Base-by-base conservation (phyloP, 2,888 invertebrate genomes). In the Unio delphinus region DNA sequence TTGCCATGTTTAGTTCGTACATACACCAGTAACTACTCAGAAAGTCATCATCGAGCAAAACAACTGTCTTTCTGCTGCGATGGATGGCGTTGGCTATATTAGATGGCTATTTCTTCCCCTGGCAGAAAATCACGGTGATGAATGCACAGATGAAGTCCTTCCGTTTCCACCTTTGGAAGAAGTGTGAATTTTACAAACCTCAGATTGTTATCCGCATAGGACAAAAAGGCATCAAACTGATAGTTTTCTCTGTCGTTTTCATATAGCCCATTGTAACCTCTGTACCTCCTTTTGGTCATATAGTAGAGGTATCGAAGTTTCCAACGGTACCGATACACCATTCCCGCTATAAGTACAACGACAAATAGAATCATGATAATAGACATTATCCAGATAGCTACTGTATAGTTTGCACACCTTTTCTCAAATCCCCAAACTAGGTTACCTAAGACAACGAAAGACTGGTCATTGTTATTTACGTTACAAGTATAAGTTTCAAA, bases 1-100 rank as follows among this genome's bases (percentile, higher is more conserved):
- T 59, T 0, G 82, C 79, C 69, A 78, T 79, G 34, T 78, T 68
- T 23, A 82, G 75, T 69, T 83, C 83, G 59, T 78, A 80, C 64
- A 78, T 69, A 72, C 82, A 82, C 73, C 74, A 80, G 18, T 75
- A 65, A 55, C 79, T 80, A 15, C 68, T 26, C 8, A 80, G 54
- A 63, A 76, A 83, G 23, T 34, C 28, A 15, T 64, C 61, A 7
- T 79, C 68, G 18, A 83, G 55, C 26, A 83, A 18, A 26, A 77
- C 73, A 6, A 82, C 64, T 0, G 77, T 80, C 60, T 78, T 77
- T 64, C 70, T 74, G 66, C 83, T 83, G 23, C 60, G 67, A 45
- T 73, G 55, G 15, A 82, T 76, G 4, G 81, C 80, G 26, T 73
- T 61, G 18, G 72, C 65, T 15, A 83, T 81, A 64, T 81, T 81